Percentiles rank a stretch among this genome's conserved stretches.
These are phyloP conservation scores for Sphenopsis melanotis DNA, from an alignment of 2,797 vertebrate species.

Conservation along the genomic window DNA sequence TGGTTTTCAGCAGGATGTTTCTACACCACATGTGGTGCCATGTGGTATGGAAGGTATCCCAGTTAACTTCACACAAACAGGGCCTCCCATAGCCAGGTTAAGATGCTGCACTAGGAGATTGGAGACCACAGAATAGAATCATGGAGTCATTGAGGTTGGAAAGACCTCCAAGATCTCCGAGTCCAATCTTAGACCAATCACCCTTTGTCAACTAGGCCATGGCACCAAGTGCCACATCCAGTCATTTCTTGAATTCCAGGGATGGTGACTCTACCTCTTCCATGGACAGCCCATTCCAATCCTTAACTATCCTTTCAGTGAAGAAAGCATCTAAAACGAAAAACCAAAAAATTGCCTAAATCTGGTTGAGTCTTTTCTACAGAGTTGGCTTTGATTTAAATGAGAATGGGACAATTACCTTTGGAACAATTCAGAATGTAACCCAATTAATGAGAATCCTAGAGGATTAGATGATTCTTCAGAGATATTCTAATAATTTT, in stretches of 20 bases:
- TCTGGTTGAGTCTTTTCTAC: not conserved
- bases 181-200: not conserved
- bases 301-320: not conserved
- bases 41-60: not conserved
- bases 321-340: not conserved
- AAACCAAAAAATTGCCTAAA: not conserved
- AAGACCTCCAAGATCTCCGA: rapidly evolving
- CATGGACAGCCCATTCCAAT: not conserved
- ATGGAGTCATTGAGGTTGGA: not conserved
- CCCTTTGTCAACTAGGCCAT: not conserved
- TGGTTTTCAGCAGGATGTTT: not conserved
- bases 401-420: not conserved
- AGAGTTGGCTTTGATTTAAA: not conserved
- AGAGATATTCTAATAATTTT: not conserved
- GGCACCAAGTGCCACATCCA: too few species aligned
- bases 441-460: not conserved
- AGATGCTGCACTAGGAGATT: not conserved
- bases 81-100: rapidly evolving
- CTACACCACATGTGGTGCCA: not conserved
- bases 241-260: not conserved
- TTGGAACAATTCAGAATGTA: not conserved
- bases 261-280: not conserved
- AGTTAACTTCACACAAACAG: too few species aligned
- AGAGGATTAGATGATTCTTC: not conserved
- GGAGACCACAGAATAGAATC: not conserved